These are phyloP conservation scores for Philhelius pedissequus DNA, from an alignment of 2,888 invertebrate species.

Conservation along the genomic window DNA sequence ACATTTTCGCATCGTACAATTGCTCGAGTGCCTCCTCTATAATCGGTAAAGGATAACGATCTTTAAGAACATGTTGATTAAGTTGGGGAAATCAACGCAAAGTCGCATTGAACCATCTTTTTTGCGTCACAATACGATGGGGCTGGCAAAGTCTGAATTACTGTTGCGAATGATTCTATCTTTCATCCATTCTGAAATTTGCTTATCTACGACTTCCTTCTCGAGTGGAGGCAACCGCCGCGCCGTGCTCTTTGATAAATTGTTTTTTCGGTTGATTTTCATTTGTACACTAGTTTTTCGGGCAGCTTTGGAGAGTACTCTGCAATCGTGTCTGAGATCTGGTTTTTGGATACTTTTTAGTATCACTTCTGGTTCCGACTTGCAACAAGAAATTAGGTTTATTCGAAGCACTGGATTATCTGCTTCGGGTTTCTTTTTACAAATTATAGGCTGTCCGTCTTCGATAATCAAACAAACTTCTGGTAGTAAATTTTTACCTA, in stretches of 20 bases:
- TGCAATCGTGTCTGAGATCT: not conserved
- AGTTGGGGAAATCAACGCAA: too few relatives aligned
- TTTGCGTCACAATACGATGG: too few relatives aligned
- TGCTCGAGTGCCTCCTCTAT: conserved; percentile 51
- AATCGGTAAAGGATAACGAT: conserved; percentile 1
- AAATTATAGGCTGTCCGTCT: conserved; percentile 1
- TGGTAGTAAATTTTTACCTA: too few relatives aligned
- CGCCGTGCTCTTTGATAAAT: conserved; percentile 18
- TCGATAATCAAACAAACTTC: too few relatives aligned
- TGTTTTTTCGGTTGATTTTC: conserved; percentile 13
- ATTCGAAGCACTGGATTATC: conserved; percentile 8
- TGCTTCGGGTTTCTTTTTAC: not conserved
- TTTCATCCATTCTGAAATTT: too few relatives aligned
- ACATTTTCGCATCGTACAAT: too few relatives aligned
- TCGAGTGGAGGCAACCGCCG: conserved; percentile 26
- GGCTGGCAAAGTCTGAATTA: too few relatives aligned
- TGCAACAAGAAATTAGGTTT: conserved; percentile 7
- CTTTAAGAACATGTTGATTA: not conserved
- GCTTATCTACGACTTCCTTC: too few relatives aligned
- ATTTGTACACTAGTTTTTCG: conserved; percentile 6
- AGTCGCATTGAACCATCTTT: too few relatives aligned
- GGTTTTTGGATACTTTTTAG: conserved; percentile 7
- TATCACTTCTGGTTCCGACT: too few relatives aligned
- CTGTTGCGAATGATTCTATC: too few relatives aligned
- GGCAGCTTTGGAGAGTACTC: conserved; percentile 72